Evolutionary conservation across 2,113 vertebrate species (phyloP).

Genomic region (Noturus placidus): DNA sequence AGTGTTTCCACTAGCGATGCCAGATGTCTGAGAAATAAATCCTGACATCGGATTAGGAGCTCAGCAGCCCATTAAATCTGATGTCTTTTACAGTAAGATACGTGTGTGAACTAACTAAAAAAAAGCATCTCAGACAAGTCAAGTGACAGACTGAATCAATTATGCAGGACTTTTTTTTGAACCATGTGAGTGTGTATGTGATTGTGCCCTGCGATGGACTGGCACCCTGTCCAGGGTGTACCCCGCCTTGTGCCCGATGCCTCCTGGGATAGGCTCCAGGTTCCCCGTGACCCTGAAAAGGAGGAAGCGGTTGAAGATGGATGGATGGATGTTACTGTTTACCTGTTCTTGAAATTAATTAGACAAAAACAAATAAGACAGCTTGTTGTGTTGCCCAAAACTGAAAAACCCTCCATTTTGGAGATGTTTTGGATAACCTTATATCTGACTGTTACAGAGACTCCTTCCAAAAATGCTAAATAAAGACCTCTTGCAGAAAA

Average conservation of each 20-base stretch:
- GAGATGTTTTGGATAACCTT: neutral
- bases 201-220: no score
- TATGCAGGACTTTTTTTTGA: neutral
- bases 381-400: neutral
- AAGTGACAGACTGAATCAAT: neutral
- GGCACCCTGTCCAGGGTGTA: no score
- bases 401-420: neutral
- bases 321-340: no score
- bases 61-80: neutral
- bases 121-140: neutral
- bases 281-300: no score
- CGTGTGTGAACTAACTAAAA: neutral
- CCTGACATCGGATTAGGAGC: neutral
- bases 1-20: neutral
- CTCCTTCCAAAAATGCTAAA: neutral
- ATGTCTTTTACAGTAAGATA: slow-evolving; percentile 19
- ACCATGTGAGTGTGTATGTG: no score
- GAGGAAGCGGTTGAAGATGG: no score
- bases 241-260: no score
- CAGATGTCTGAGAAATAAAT: neutral
- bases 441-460: neutral
- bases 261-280: no score
- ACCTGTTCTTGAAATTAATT: neutral
- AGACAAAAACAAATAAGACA: neutral
- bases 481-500: no score